A percentile compares a stretch with the other conserved stretches of the same genome.
These are phyloP conservation scores for rabbit (Oryctolagus cuniculus) DNA, from an alignment of 2,113 vertebrate species.

Conservation along the genomic window DNA sequence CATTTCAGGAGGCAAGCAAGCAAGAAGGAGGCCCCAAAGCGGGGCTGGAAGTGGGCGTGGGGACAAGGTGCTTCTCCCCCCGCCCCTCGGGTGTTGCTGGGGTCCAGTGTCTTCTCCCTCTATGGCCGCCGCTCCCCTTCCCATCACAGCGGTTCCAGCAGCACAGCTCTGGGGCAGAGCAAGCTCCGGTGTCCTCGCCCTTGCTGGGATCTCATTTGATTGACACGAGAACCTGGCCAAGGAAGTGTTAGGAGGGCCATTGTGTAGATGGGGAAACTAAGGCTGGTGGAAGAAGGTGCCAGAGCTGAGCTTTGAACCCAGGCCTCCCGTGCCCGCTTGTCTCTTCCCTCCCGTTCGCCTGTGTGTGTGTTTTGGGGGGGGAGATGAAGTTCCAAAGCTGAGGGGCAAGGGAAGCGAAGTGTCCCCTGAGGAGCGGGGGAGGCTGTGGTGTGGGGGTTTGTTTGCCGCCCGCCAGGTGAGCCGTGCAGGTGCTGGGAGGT, in stretches of 20 bases:
- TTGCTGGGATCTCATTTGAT: not conserved
- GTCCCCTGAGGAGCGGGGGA: not conserved
- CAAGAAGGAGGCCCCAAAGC: not conserved
- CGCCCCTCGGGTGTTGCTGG: not conserved
- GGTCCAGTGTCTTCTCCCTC: not conserved
- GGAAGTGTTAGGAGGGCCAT: not conserved
- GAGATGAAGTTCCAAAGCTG: not conserved
- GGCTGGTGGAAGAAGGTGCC: not conserved
- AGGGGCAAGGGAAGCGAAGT: not conserved
- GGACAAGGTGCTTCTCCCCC: not conserved
- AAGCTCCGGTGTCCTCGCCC: not conserved
- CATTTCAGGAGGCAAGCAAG: not conserved
- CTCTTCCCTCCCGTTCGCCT: not conserved
- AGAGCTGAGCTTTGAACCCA: not conserved
- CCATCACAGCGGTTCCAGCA: not conserved
- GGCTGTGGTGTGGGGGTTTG: not conserved
- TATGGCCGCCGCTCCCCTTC: not conserved
- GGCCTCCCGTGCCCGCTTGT: not conserved
- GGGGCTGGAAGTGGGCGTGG: not conserved
- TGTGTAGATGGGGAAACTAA: not conserved
- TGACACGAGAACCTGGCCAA: not conserved
- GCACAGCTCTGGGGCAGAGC: not conserved
- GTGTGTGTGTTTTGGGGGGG: not conserved
- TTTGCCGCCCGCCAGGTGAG: constrained; percentile 15
- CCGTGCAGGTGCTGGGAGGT: not conserved